phyloP scores from a whole-genome alignment of 2,888 invertebrate genomes.

The Drosophila koepferae region DNA sequence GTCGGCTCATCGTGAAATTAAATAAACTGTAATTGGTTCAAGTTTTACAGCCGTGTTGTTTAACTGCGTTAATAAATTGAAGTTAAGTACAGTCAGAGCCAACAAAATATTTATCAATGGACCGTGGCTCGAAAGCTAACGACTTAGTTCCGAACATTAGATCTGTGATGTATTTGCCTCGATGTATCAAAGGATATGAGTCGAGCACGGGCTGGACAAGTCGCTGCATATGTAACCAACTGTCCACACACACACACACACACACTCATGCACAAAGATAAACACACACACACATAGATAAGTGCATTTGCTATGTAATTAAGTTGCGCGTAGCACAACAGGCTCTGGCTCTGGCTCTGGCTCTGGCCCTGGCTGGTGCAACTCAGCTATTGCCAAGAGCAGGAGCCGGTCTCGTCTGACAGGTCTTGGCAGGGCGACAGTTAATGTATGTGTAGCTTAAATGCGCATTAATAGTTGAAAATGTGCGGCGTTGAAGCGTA shows the following conservation, averaged over 20 bases:
- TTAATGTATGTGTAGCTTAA: constrained; percentile 77
- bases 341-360: constrained; percentile 20
- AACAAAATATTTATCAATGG: constrained; percentile 39
- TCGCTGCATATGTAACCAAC: constrained; percentile 31
- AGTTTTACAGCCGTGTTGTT: constrained; percentile 68
- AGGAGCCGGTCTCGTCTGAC: constrained; percentile 5
- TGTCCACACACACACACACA: constrained; percentile 21
- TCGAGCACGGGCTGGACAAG: constrained; percentile 15
- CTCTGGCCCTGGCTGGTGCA: constrained; percentile 30
- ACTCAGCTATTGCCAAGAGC: constrained; percentile 10
- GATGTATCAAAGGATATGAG: constrained; percentile 31
- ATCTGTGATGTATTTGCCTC: constrained; percentile 39
- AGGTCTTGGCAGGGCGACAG: constrained; percentile 48
- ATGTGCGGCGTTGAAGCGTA: constrained; percentile 78
- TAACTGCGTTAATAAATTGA: constrained; percentile 67
- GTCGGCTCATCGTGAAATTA: constrained; percentile 50
- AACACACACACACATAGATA: neutral
- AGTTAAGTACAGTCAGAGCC: constrained; percentile 52
- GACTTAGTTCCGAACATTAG: constrained; percentile 27
- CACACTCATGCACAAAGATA: neutral
- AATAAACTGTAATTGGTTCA: constrained; percentile 79
- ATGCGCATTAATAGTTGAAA: constrained; percentile 78
- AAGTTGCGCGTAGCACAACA: constrained; percentile 51
- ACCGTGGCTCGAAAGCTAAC: constrained; percentile 11
- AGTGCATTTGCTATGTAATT: constrained; percentile 51